Conservation (phyloP, 2,113 vertebrate genomes). For the Turnix velox region DNA sequence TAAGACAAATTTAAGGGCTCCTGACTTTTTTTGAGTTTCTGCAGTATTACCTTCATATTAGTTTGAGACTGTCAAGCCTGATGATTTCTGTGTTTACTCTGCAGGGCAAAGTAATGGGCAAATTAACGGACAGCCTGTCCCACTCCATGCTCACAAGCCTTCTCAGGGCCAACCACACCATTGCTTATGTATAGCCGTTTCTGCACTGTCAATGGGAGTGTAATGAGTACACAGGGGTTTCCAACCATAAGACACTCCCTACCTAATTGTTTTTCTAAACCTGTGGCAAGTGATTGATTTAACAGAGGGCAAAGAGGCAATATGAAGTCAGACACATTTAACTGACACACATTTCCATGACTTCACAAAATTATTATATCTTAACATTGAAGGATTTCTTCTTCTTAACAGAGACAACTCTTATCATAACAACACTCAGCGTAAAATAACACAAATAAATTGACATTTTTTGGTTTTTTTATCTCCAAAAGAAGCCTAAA, state of each 20-base stretch:
- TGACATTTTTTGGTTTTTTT: not conserved
- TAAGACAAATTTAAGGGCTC: not conserved
- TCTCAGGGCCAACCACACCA: not conserved
- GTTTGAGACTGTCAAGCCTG: not conserved
- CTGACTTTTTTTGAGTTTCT: not conserved
- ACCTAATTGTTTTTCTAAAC: not conserved
- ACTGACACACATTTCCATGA: not conserved
- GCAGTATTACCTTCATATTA: not conserved
- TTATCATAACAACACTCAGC: too few relatives aligned
- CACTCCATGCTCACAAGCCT: accelerated
- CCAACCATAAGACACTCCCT: not conserved
- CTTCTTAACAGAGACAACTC: not conserved
- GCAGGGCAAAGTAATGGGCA: too few relatives aligned
- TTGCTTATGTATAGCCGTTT: not conserved
- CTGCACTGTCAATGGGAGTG: not conserved
- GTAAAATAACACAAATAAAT: not conserved
- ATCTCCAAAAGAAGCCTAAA: not conserved
- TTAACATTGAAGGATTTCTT: not conserved
- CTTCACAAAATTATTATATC: not conserved
- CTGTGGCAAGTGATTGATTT: not conserved
- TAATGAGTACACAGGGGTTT: not conserved
- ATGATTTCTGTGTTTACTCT: not conserved
- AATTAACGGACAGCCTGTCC: not conserved
- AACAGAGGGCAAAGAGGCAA: not conserved
- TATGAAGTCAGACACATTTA: accelerated